These are phyloP conservation scores for Caradrina kadenii DNA, from an alignment of 2,888 invertebrate genomes.

Conservation along the genomic window DNA sequence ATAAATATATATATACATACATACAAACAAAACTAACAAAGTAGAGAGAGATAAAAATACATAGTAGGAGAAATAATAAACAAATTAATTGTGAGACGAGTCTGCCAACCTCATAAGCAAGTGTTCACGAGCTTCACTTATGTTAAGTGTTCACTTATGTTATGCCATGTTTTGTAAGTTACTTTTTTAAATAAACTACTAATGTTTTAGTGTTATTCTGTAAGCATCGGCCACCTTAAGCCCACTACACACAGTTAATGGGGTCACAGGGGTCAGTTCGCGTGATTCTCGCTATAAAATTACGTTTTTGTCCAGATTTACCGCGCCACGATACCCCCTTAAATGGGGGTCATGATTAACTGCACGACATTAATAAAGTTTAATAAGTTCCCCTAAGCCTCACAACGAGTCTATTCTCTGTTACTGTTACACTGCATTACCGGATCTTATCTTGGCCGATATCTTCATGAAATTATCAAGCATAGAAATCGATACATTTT, in stretches of 20 bases:
- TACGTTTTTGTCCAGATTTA: constrained; percentile 85
- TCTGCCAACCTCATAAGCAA: too few species aligned
- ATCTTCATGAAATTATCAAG: constrained; percentile 72
- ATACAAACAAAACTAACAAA: too few species aligned
- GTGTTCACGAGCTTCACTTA: too few species aligned
- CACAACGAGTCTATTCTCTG: constrained; percentile 68
- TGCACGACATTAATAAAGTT: constrained; percentile 83
- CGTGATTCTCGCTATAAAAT: constrained; percentile 86
- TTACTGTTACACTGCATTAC: constrained; percentile 74
- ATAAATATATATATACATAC: too few species aligned
- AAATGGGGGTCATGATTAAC: constrained; percentile 84
- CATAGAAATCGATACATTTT: constrained; percentile 48
- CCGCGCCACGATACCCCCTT: constrained; percentile 77
- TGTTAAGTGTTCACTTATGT: too few species aligned
- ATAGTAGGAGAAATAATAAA: too few species aligned
- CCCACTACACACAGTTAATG: constrained; percentile 68
- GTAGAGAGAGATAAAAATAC: too few species aligned
- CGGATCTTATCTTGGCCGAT: constrained; percentile 72
- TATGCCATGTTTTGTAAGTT: constrained; percentile 20
- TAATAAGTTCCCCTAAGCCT: constrained; percentile 77
- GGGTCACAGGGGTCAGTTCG: constrained; percentile 84
- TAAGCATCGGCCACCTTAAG: constrained; percentile 41
- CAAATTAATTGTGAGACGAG: too few species aligned
- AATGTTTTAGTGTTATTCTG: constrained; percentile 47
- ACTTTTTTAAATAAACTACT: constrained; percentile 52